Evolutionary conservation across 2,888 invertebrate genomes (phyloP).

Genomic region (Nesidiocoris tenuis): DNA sequence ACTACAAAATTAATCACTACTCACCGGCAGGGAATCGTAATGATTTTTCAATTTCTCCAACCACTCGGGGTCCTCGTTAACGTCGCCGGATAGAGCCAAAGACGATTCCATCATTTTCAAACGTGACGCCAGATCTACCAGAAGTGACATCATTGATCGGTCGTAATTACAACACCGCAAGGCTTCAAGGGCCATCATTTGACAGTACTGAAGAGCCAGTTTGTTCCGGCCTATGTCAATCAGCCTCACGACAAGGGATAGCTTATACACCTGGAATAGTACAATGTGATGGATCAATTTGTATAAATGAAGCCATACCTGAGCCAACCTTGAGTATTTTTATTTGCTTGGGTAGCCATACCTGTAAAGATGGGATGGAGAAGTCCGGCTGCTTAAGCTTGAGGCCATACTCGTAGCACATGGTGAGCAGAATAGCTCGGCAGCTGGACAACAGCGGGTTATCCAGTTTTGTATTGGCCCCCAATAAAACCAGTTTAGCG

Average conservation of each 20-base stretch:
- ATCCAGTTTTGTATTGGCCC: constrained; percentile 67
- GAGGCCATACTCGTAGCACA: constrained; percentile 91
- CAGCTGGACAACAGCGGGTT: constrained; percentile 71
- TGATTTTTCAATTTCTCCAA: constrained; percentile 53
- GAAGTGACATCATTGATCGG: constrained; percentile 51
- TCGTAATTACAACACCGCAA: constrained; percentile 55
- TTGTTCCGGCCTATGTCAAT: constrained; percentile 66
- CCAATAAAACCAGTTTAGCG: constrained; percentile 76
- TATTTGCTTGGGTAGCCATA: too few species aligned
- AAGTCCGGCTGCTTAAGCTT: constrained; percentile 74
- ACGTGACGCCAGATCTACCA: constrained; percentile 50
- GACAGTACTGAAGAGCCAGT: constrained; percentile 78
- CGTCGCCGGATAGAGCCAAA: constrained; percentile 47
- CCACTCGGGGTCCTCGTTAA: constrained; percentile 58
- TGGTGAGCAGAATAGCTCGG: constrained; percentile 89
- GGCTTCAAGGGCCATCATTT: constrained; percentile 68
- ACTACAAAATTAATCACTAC: too few species aligned
- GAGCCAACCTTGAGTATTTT: too few species aligned
- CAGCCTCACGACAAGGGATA: constrained; percentile 74
- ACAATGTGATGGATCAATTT: too few species aligned
- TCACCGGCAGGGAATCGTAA: constrained; percentile 36
- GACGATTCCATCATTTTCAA: constrained; percentile 54
- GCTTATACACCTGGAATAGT: constrained; percentile 77
- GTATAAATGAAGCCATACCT: too few species aligned
- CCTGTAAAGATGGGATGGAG: constrained; percentile 72